These are phyloP conservation scores for Tychaedon coryphoeus DNA, from an alignment of 2,113 vertebrate genomes.

Conservation along the genomic window DNA sequence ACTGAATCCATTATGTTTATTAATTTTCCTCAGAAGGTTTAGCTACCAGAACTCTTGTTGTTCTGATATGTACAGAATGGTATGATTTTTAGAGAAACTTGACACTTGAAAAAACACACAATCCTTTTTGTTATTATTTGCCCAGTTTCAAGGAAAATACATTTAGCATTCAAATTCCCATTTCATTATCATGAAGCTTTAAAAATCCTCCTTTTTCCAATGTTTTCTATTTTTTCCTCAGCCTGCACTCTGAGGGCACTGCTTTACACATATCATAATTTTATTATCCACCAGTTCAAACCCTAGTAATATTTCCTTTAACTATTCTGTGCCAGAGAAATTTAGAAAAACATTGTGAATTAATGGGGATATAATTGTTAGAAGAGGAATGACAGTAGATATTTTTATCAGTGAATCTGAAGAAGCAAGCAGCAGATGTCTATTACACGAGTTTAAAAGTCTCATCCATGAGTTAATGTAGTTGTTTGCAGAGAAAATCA, in stretches of 20 bases:
- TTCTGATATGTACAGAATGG: not conserved
- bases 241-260: accelerated
- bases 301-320: accelerated
- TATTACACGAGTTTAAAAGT: not conserved
- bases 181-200: not conserved
- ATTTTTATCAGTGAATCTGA: not conserved
- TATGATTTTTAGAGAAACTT: not conserved
- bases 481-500: not conserved
- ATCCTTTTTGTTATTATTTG: not conserved
- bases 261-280: not conserved
- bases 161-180: not conserved
- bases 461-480: not conserved
- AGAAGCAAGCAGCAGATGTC: not conserved
- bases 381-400: not conserved
- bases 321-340: not conserved
- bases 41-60: not conserved
- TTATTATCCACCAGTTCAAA: not conserved
- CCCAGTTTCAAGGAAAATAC: not conserved
- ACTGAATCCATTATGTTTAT: not conserved
- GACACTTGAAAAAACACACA: not conserved
- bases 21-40: not conserved
- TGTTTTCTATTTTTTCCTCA: not conserved
- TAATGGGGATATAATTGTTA: not conserved
- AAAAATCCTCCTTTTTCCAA: not conserved
- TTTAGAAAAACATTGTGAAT: not conserved